Conservation (phyloP, 2,797 vertebrate species). For the Chanos chanos region DNA sequence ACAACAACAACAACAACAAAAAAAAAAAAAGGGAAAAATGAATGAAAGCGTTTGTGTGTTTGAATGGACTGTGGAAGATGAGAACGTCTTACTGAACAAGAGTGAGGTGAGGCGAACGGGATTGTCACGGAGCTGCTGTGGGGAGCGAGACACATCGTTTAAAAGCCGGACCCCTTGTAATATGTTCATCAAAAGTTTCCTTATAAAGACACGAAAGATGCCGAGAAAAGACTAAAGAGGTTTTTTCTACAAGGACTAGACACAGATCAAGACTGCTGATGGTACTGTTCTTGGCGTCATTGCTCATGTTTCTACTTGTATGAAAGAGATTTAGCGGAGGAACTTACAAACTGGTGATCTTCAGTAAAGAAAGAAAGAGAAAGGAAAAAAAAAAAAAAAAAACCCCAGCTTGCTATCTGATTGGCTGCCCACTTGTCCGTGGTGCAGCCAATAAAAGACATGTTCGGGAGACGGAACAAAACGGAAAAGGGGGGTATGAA, state of each 20-base stretch:
- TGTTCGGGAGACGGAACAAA: conserved; percentile 63
- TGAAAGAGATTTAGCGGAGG: conserved; percentile 61
- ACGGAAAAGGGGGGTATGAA: conserved; percentile 68
- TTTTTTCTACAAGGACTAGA: conserved; percentile 72
- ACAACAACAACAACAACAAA: too few species aligned
- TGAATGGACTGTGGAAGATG: conserved; percentile 65
- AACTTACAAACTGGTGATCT: conserved; percentile 73
- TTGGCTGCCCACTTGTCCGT: conserved; percentile 64
- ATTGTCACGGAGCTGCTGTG: conserved; percentile 60
- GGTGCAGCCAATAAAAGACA: conserved; percentile 64
- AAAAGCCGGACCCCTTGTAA: conserved; percentile 73
- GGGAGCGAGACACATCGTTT: conserved; percentile 63
- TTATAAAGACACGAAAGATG: conserved; percentile 63
- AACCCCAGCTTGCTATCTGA: conserved; percentile 71
- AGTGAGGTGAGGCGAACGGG: conserved; percentile 55
- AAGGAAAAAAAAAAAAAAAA: too few species aligned
- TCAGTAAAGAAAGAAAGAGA: conserved; percentile 68
- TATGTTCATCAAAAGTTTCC: conserved; percentile 75
- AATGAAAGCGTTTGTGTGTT: conserved; percentile 61
- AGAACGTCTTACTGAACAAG: conserved; percentile 60
- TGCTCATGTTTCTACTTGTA: conserved; percentile 70
- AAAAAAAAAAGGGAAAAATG: conserved; percentile 61
- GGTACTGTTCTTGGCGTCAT: conserved; percentile 69
- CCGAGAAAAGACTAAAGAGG: conserved; percentile 65
- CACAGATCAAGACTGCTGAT: conserved; percentile 68